Percentiles rank a stretch among this genome's conserved stretches.
These are phyloP conservation scores for Piezodorus guildinii DNA, from an alignment of 1,140 invertebrate species.

Conservation along the genomic window DNA sequence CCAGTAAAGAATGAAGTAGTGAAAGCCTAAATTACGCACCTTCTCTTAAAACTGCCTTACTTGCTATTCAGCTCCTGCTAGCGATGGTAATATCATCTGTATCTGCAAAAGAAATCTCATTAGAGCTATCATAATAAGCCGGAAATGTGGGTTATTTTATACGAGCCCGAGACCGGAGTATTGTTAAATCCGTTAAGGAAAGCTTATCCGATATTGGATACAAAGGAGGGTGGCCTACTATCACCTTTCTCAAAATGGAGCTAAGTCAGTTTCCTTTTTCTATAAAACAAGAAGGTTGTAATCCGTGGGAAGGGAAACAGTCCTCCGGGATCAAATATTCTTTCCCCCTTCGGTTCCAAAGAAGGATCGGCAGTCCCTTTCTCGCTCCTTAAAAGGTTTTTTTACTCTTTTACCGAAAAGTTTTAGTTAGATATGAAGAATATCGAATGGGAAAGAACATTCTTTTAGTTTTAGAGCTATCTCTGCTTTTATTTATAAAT, in stretches of 20 bases:
- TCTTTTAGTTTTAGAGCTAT: constrained; percentile 6
- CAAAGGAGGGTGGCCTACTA: background rate
- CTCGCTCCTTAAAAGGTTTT: background rate
- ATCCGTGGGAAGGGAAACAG: constrained; percentile 7
- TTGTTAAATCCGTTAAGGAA: too few relatives aligned
- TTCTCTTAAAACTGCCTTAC: too few relatives aligned
- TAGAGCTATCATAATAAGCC: too few relatives aligned
- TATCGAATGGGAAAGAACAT: background rate
- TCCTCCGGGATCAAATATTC: background rate
- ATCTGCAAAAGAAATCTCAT: too few relatives aligned
- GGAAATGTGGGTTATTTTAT: too few relatives aligned
- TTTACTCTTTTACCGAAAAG: background rate
- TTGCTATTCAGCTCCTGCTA: too few relatives aligned
- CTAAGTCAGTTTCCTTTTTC: constrained; percentile 6
- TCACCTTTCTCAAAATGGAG: too few relatives aligned
- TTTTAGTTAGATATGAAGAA: background rate
- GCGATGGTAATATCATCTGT: too few relatives aligned
- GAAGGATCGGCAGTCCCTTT: background rate
- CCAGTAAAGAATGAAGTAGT: too few relatives aligned
- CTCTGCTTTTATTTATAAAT: constrained; percentile 1
- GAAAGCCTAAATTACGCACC: too few relatives aligned
- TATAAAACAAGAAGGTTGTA: constrained; percentile 9
- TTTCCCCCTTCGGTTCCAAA: background rate
- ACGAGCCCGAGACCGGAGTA: too few relatives aligned
- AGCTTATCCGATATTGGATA: background rate